Evolutionary conservation across 2,797 vertebrate species (phyloP).

Genomic region (Sebastes trivittatus): DNA sequence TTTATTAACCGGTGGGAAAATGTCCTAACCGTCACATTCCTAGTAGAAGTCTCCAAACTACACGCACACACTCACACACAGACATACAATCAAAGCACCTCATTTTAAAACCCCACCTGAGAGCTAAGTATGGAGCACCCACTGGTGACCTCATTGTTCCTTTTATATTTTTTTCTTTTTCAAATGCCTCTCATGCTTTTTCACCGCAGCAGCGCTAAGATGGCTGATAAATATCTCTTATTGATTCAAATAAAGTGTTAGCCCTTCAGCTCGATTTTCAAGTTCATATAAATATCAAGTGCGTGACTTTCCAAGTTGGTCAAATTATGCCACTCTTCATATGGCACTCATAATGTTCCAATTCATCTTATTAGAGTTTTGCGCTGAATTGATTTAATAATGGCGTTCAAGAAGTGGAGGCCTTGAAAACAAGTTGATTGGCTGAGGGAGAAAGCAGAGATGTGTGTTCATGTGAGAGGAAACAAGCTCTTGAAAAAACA

Average conservation of each 20-base stretch:
- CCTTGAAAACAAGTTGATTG: slow-evolving; percentile 45
- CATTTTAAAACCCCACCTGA: slow-evolving; percentile 42
- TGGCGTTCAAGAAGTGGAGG: slow-evolving; percentile 10
- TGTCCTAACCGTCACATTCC: too few species aligned
- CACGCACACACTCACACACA: slow-evolving; percentile 31
- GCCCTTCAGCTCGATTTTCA: slow-evolving; percentile 23
- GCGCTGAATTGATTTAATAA: not conserved
- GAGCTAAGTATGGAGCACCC: slow-evolving; percentile 16
- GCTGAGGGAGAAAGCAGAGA: slow-evolving; percentile 7
- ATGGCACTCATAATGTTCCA: not conserved
- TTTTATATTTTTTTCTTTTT: slow-evolving; percentile 23
- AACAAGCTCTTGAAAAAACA: slow-evolving; percentile 8
- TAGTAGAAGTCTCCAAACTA: slow-evolving; percentile 29
- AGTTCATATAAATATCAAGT: slow-evolving; percentile 42
- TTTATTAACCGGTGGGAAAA: too few species aligned
- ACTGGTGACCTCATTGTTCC: slow-evolving; percentile 25
- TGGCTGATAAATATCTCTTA: slow-evolving; percentile 8
- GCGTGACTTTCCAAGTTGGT: not conserved
- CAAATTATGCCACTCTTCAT: slow-evolving; percentile 7
- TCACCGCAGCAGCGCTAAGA: not conserved
- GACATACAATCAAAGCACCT: slow-evolving; percentile 22
- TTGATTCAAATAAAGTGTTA: slow-evolving; percentile 5
- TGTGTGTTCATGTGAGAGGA: slow-evolving; percentile 1
- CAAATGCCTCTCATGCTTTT: slow-evolving; percentile 4
- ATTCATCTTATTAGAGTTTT: not conserved